phyloP scores from a whole-genome alignment of 2,888 invertebrate species.

The Sthenelais limicola region DNA sequence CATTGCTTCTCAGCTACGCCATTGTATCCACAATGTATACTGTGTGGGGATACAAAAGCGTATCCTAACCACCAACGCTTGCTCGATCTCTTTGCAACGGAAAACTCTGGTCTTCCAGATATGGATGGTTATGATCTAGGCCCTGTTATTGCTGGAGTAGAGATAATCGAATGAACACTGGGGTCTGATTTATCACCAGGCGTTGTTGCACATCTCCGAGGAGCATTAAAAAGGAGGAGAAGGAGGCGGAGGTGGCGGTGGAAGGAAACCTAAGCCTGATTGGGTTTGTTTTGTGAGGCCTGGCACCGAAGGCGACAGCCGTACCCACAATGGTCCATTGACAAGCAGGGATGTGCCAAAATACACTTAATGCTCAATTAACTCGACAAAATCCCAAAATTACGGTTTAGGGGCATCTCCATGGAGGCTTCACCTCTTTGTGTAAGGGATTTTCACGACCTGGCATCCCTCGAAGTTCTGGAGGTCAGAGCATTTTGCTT shows the following conservation, averaged over 20 bases:
- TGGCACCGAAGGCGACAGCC: constrained; percentile 21
- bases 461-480: not conserved
- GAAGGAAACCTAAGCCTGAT: constrained; percentile 35
- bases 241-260: too few species aligned
- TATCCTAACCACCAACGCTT: too few species aligned
- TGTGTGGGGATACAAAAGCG: too few species aligned
- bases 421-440: constrained; percentile 7
- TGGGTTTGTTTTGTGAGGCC: constrained; percentile 32
- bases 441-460: not conserved
- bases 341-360: constrained; percentile 38
- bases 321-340: constrained; percentile 35
- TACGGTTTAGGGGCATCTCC: constrained; percentile 28
- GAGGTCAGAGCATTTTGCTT: constrained; percentile 25
- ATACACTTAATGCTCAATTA: constrained; percentile 39
- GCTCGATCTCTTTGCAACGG: too few species aligned
- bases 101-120: too few species aligned
- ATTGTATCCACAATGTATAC: too few species aligned
- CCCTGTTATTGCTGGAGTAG: too few species aligned
- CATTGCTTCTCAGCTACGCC: too few species aligned
- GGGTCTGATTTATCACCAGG: constrained; percentile 15
- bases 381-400: constrained; percentile 39
- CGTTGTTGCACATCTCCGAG: constrained; percentile 21
- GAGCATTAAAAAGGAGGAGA: constrained; percentile 17
- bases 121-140: too few species aligned
- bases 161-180: constrained; percentile 31